A percentile compares a stretch with the other conserved stretches of the same genome.
These are phyloP conservation scores for Drosophila equinoxialis DNA, from an alignment of 1,140 invertebrate species.

Conservation along the genomic window DNA sequence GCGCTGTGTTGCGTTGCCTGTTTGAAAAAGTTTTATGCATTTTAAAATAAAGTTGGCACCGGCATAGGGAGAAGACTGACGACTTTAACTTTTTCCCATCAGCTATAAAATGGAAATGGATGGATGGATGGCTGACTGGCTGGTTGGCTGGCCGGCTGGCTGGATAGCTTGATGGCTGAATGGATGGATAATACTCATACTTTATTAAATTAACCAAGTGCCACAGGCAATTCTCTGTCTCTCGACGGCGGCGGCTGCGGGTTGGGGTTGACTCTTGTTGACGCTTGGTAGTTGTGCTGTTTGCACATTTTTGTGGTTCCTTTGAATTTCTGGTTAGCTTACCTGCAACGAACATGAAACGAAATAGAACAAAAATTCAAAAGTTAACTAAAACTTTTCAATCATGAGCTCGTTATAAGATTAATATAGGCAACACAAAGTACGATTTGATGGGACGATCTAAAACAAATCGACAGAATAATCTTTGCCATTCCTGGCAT, in stretches of 20 bases:
- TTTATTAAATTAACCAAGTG: conserved; percentile 68
- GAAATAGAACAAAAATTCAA: not conserved
- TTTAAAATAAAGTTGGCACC: conserved; percentile 29
- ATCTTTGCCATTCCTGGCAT: too few species aligned
- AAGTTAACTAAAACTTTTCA: not conserved
- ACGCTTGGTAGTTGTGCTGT: not conserved
- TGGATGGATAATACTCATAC: conserved; percentile 38
- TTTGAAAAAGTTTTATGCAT: conserved; percentile 53
- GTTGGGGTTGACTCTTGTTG: not conserved
- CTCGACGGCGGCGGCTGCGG: not conserved
- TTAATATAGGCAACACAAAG: too few species aligned
- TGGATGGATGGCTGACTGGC: too few species aligned
- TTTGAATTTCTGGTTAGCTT: conserved; percentile 13
- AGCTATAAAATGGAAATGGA: conserved; percentile 17
- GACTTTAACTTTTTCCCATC: conserved; percentile 50
- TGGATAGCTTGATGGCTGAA: not conserved
- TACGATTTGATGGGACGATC: too few species aligned
- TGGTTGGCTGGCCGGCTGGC: too few species aligned
- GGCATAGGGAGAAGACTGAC: not conserved
- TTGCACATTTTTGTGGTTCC: conserved; percentile 6
- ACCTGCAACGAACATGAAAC: conserved; percentile 33
- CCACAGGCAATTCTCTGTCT: conserved; percentile 10
- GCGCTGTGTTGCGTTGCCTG: conserved; percentile 16
- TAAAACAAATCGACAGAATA: too few species aligned
- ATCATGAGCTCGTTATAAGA: too few species aligned